A percentile compares a stretch with the other conserved stretches of the same genome.
Evolutionary conservation across 2,797 vertebrate species (phyloP).

Genomic region (Rhodeus uyekii): DNA sequence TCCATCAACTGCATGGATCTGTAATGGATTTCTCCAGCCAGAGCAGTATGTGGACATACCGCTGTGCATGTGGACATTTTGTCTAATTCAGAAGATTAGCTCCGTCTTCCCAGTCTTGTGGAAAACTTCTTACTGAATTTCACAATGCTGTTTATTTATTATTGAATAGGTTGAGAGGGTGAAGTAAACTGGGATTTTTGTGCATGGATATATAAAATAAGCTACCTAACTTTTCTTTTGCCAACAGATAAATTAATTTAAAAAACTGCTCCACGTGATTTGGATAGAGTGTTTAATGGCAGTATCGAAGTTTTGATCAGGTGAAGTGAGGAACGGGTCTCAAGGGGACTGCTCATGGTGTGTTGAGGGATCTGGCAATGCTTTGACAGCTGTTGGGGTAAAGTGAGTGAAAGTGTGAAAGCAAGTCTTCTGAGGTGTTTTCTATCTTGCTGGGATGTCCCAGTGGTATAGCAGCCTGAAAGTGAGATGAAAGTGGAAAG

Average conservation of each 20-base stretch:
- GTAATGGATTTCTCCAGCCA: too few relatives aligned
- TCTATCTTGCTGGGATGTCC: neutral
- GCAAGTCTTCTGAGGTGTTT: conserved; percentile 2
- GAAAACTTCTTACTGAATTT: conserved; percentile 74
- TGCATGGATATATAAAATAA: neutral
- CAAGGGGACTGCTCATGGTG: neutral
- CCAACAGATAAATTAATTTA: neutral
- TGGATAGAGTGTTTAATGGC: neutral
- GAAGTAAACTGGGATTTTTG: neutral
- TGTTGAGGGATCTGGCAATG: conserved; percentile 11
- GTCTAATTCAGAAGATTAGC: conserved; percentile 71
- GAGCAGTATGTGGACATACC: too few relatives aligned
- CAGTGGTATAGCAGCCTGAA: conserved; percentile 10
- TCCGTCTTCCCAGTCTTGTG: conserved; percentile 64
- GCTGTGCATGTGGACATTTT: conserved; percentile 40
- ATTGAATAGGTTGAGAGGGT: neutral
- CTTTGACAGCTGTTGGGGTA: conserved; percentile 17
- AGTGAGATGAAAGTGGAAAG: conserved; percentile 28
- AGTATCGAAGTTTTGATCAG: neutral
- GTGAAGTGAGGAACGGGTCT: neutral
- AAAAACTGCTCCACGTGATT: neutral
- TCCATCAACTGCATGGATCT: neutral
- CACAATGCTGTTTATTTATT: conserved; percentile 57
- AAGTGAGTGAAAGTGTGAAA: conserved; percentile 17
- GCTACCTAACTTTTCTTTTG: neutral